A percentile compares a stretch with the other conserved stretches of the same genome.
phyloP scores from a whole-genome alignment of 1,140 invertebrate genomes.

The Caerostris extrusa region DNA sequence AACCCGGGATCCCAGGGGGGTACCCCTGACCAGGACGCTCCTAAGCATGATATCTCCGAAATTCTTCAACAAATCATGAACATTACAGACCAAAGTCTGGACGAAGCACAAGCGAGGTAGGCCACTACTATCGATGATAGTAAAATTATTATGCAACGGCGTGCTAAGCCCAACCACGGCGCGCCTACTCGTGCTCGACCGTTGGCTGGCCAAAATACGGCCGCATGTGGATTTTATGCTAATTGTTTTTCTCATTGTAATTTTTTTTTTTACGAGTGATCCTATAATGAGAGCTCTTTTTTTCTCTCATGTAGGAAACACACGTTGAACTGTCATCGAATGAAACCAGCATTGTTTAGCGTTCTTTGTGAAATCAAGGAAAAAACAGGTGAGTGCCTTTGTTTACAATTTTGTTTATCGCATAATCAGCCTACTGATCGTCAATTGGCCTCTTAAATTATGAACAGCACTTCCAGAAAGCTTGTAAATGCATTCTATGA shows the following conservation, averaged over 20 bases:
- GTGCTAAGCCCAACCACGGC: constrained; percentile 77
- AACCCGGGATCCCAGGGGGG: constrained; percentile 67
- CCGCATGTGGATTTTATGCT: constrained; percentile 49
- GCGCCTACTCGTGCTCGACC: constrained; percentile 35
- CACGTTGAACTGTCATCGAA: constrained; percentile 95
- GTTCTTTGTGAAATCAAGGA: constrained; percentile 98
- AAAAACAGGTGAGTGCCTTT: constrained; percentile 90
- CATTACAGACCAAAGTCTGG: constrained; percentile 98
- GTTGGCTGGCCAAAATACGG: constrained; percentile 9
- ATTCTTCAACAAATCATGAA: constrained; percentile 98
- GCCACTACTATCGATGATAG: not conserved
- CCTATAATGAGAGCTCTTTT: constrained; percentile 73
- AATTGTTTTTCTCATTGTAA: constrained; percentile 6
- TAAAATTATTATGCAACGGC: constrained; percentile 72
- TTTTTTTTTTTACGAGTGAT: constrained; percentile 36
- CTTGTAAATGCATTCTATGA: too few species aligned
- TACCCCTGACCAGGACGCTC: constrained; percentile 82
- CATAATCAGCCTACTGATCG: not conserved
- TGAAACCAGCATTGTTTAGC: constrained; percentile 97
- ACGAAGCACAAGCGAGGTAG: constrained; percentile 97
- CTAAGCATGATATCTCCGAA: constrained; percentile 82
- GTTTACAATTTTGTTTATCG: constrained; percentile 53
- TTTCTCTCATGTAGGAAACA: constrained; percentile 87
- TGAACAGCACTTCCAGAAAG: not conserved
- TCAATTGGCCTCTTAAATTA: not conserved